Evolutionary conservation across 2,113 vertebrate species (phyloP).

Genomic region (Odobenus rosmarus): DNA sequence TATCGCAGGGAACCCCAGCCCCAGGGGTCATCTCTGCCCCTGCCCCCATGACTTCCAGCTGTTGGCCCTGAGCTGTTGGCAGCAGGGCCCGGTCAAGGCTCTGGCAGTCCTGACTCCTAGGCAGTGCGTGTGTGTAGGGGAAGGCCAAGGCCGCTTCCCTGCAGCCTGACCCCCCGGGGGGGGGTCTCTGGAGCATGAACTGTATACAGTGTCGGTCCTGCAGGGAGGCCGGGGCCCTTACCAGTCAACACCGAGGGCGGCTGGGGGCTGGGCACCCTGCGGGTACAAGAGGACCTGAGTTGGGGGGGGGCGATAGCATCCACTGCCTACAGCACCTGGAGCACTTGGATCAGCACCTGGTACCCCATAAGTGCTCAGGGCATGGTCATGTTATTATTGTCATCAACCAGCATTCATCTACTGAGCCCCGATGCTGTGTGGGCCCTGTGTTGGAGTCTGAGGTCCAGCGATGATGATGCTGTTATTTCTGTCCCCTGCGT

Average conservation of each 20-base stretch:
- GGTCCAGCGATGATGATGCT: not conserved
- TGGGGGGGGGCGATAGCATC: too few species aligned
- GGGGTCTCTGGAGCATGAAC: not conserved
- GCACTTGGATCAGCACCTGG: not conserved
- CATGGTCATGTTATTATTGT: too few species aligned
- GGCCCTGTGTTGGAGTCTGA: not conserved
- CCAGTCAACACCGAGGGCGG: not conserved
- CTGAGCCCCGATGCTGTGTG: not conserved
- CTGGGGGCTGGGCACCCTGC: not conserved
- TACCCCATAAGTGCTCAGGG: too few species aligned
- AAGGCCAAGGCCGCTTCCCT: not conserved
- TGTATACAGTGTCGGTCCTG: not conserved
- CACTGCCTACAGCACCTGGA: not conserved
- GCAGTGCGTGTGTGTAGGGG: not conserved
- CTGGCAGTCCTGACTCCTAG: not conserved
- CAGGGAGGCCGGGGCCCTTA: not conserved
- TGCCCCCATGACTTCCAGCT: not conserved
- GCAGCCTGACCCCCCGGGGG: not conserved
- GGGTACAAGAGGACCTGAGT: not conserved
- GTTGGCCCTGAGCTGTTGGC: not conserved
- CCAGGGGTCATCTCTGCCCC: not conserved
- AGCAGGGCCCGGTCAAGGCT: not conserved
- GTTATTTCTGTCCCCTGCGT: fast-evolving
- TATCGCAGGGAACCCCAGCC: not conserved
- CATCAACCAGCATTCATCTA: too few species aligned